Evolutionary conservation across 2,797 vertebrate genomes (phyloP), one percentile per base, ranked within the genome.

Genomic region (Mormyrops attenuatus): DNA sequence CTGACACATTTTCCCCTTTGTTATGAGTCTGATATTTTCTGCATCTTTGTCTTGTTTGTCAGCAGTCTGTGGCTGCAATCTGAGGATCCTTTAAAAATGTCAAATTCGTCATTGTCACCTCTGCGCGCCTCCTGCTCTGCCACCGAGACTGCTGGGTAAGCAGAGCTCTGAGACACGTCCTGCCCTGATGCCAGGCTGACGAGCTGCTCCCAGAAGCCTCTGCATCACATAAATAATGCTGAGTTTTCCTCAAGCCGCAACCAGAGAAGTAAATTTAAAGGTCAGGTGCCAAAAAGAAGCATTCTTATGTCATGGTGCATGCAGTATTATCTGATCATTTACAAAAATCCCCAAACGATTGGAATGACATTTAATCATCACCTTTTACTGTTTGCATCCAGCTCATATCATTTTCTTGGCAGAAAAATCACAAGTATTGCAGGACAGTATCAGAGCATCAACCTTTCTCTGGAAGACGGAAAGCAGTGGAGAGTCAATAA

Each of bases 11-110:
- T 85, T 85, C 53, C 26, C 60, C 26, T 90, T 90, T 88, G 57
- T 90, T 90, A 82, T 88, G 87, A 90, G 87, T 90, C 66, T 90
- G 55, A 85, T 88, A 82, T 90, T 90, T 85, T 84, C 87, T 52
- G 57, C 73, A 85, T 90, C 89, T 88, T 66, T 90, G 57, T 88
- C 5, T 52, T 66, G 89, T 80, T 90, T 90, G 89, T 90, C 89
- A 88, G 66, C 52, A 73, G 63, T 49, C 85, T 49, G 47, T 85
- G 52, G 89, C 57, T 53, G 60, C n/a, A 52, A 77, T 90, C 77
- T 50, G 53, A 88, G 60, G 77, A 88, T 66, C 50, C 52, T 90
- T 84, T 85, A 88, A 66, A 88, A 90, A 85, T 88, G 87, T 88
- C 86, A 80, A 73, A 63, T 88, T 85, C 85, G 38, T 88, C 85